Percentiles rank a stretch among this genome's conserved stretches.
phyloP scores from a whole-genome alignment of 2,113 vertebrate genomes.

The Syngnathoides biaculeatus region DNA sequence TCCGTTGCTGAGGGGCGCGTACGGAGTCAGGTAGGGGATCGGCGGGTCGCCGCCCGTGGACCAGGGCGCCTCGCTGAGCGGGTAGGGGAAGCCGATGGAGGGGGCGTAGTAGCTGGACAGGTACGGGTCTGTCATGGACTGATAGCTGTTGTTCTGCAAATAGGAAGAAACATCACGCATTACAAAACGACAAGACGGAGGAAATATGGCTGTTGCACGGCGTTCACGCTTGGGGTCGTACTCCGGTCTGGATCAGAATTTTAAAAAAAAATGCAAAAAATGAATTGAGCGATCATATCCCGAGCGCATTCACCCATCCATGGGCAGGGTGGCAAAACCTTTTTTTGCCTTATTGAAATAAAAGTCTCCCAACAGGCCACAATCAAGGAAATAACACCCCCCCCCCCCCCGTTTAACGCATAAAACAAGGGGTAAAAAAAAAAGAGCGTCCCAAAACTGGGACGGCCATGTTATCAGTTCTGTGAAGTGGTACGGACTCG shows the following conservation, averaged over 20 bases:
- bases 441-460: too few relatives aligned
- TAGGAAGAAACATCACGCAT: conserved; percentile 16
- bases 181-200: neutral
- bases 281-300: too few relatives aligned
- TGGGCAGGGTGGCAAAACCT: too few relatives aligned
- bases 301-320: too few relatives aligned
- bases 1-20: conserved; percentile 94
- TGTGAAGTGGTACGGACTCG: too few relatives aligned
- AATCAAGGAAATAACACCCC: too few relatives aligned
- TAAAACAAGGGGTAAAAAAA: too few relatives aligned
- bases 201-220: neutral
- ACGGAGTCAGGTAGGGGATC: conserved; percentile 94
- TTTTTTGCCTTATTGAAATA: too few relatives aligned
- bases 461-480: too few relatives aligned
- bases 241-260: neutral
- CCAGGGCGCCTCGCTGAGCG: conserved; percentile 95
- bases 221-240: neutral
- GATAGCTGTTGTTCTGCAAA: conserved; percentile 92
- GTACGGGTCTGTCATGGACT: conserved; percentile 97
- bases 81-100: conserved; percentile 94
- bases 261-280: too few relatives aligned
- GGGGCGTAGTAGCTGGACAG: conserved; percentile 95
- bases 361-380: too few relatives aligned
- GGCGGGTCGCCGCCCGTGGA: conserved; percentile 96
- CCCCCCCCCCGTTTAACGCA: too few relatives aligned